phyloP scores from a whole-genome alignment of 2,113 vertebrate genomes.

The Coracopsis vasa region DNA sequence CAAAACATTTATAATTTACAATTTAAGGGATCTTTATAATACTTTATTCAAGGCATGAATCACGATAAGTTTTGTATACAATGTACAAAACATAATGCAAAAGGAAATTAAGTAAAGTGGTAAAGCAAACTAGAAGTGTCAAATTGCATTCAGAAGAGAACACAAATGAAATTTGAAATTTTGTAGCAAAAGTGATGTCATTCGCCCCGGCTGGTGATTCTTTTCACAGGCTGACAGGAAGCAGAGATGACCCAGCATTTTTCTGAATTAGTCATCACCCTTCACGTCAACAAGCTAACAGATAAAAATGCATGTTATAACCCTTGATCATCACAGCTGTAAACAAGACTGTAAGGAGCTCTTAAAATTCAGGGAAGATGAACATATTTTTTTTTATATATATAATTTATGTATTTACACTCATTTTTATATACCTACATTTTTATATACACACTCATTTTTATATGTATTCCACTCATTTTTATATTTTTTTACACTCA shows the following conservation, averaged over 20 bases:
- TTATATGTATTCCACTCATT: background rate
- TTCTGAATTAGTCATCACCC: background rate
- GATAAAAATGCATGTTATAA: background rate
- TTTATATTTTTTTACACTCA: background rate
- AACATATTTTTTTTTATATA: background rate
- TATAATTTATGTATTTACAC: background rate
- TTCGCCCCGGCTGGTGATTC: background rate
- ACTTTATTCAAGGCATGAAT: background rate
- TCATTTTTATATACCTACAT: background rate
- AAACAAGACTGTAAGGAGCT: background rate
- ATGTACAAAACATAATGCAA: background rate
- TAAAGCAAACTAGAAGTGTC: background rate
- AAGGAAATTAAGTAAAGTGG: background rate
- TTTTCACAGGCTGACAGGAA: slow-evolving; percentile 3
- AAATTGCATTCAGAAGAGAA: background rate
- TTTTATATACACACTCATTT: background rate
- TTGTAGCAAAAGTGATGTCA: background rate
- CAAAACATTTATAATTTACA: background rate
- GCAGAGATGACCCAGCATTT: slow-evolving; percentile 17
- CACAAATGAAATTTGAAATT: background rate
- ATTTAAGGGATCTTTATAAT: background rate
- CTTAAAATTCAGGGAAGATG: background rate
- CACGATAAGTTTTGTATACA: rapidly evolving
- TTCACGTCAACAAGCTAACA: background rate
- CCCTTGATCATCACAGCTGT: background rate